Base-by-base conservation (phyloP, 2,888 invertebrate genomes). In the Xiphydria camelus region DNA sequence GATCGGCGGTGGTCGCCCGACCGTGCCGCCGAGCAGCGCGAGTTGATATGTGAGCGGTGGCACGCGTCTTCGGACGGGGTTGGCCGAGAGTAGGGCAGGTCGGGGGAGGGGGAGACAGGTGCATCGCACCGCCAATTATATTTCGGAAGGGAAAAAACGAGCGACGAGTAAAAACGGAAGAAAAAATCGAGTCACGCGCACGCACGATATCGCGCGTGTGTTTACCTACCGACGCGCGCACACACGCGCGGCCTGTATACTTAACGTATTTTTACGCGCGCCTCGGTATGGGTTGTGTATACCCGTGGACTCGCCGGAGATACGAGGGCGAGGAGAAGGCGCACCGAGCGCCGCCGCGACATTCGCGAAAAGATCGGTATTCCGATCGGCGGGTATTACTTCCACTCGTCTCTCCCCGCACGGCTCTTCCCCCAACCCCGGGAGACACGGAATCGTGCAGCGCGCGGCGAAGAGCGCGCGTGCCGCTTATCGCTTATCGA, bases 121-220 rank as follows among this genome's bases (percentile, higher is more conserved):
- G 75, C 75, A 73, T 73, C 72, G 72, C 63, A 68, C 70, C 66
- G 73, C 73, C 75, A 75, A 75, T 75, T 74, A 75, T 74, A 75
- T 75, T 73, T 70, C 64, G 70, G 68, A 53, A 54, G 36, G 23
- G 10, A 38, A 12, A 44, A 51, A 52, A 52, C 14, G 20, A 40
- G 19, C n/a, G 17, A 10, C 32, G 18, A 15, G 15, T 22, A n/a
- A 10, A 10, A 21, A 12, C 7, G 22, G 32, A 37, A 22, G 52
- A 58, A 54, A 58, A 58, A 53, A 7, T 29, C 6, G 29, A 10
- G n/a, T n/a, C 21, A 21, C 26, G 21, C 29, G n/a, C 19, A 37
- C 4, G 2, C 12, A 34, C 18, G 19, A 12, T 21, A 19, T 49
- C 32, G 25, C 25, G 22, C 4, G 7, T 20, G 35, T 15, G n/a